These are phyloP conservation scores for Typhlomys cinereus DNA, from an alignment of 2,113 vertebrate genomes.

Conservation along the genomic window DNA sequence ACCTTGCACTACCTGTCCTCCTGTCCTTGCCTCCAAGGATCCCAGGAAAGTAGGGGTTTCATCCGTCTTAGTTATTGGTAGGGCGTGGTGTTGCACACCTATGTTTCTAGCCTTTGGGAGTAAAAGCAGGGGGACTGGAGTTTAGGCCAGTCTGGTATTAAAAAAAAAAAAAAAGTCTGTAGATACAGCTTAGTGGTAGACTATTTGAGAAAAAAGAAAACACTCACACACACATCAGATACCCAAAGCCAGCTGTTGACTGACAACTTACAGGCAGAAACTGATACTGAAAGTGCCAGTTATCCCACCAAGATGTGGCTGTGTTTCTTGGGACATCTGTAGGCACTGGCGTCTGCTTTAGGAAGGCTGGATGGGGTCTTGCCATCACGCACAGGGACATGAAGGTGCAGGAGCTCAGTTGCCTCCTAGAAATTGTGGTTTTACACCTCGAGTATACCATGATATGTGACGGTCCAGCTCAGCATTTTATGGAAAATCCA, in stretches of 20 bases:
- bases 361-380: neutral
- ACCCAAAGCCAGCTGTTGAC: neutral
- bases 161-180: neutral
- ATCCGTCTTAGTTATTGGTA: neutral
- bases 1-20: neutral
- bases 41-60: neutral
- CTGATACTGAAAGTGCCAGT: neutral
- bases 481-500: neutral
- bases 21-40: neutral
- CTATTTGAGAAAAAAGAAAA: neutral
- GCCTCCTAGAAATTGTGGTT: neutral
- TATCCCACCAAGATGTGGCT: too few species aligned
- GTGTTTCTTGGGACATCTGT: neutral
- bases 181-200: neutral
- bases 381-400: neutral
- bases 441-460: neutral
- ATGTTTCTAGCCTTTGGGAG: neutral
- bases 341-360: too few species aligned
- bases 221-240: too few species aligned
- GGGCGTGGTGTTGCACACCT: neutral
- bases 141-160: neutral
- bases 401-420: neutral
- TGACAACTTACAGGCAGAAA: neutral
- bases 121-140: neutral
- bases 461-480: neutral